Base-by-base conservation (phyloP, 2,888 invertebrate genomes). In the Leptopilina syphax region DNA sequence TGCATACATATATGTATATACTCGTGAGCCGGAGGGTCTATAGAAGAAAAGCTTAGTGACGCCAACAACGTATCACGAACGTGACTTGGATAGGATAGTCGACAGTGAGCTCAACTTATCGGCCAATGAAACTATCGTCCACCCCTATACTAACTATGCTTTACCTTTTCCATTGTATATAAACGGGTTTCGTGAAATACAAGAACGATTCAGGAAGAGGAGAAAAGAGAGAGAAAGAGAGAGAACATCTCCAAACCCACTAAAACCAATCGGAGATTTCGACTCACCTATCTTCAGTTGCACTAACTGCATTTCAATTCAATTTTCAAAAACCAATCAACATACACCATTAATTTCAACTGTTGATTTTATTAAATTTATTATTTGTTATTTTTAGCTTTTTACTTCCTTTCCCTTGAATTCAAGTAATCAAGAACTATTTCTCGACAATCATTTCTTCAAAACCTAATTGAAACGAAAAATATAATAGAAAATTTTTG, bases 31-130 rank as follows among this genome's bases (percentile, higher is more conserved):
- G 12, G 50, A 70, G 24, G 73, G 73, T 73, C 73, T 73, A 60
- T 60, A 73, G 73, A 57, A 73, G 57, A 73, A 73, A 73, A 73
- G 73, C 73, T 73, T 73, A 73, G 73, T 73, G 73, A 73, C 73
- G 73, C 73, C 73, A 73, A 60, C 57, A 73, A 73, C 73, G 73
- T 73, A 73, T 73, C 73, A 73, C 34, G 57, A 57, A 73, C 73
- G 73, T 73, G 73, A 73, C 73, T 73, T 73, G 73, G 73, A 60
- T 73, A 57, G 73, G 57, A 73, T 73, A 41, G 73, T 73, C 57
- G 54, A 57, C 57, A 57, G 73, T 73, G 57, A 73, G 73, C 57
- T 73, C 73, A 73, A 73, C 73, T 73, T 73, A 73, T 70, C 70
- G 34, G 57, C 34, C 73, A 73, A 73, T 73, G 57, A 73, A 57